Evolutionary conservation across 23 tunicate genomes (phyloP).

Genomic region (Phallusia fumigata): DNA sequence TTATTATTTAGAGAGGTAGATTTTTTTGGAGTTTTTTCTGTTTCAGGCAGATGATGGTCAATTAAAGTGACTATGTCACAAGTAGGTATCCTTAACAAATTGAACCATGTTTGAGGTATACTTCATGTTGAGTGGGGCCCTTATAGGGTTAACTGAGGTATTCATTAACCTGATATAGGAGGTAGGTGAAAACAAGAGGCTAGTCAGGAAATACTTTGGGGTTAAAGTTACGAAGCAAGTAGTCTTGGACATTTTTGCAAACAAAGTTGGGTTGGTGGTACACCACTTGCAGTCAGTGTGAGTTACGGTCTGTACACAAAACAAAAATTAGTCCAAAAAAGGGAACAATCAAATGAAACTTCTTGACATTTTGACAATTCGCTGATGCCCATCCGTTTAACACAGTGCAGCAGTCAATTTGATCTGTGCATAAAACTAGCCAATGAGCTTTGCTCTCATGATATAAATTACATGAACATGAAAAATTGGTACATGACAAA

Average conservation of each 20-base stretch:
- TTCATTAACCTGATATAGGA: constrained; percentile 4
- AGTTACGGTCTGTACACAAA: not conserved
- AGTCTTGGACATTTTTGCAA: constrained; percentile 1
- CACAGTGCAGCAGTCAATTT: constrained; percentile 2
- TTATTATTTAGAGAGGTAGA: not conserved
- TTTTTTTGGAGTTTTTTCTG: not conserved
- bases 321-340: not conserved
- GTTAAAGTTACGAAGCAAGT: not conserved
- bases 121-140: not conserved
- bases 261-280: not conserved
- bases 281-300: not conserved
- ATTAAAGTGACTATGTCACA: not conserved
- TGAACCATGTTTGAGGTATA: not conserved
- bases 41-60: not conserved
- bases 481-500: too few relatives aligned
- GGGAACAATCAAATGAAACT: not conserved
- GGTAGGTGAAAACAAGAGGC: constrained; percentile 1
- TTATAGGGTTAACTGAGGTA: constrained; percentile 1
- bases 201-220: not conserved
- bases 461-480: not conserved
- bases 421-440: not conserved
- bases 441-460: not conserved
- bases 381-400: not conserved
- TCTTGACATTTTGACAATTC: not conserved
- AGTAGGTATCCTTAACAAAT: not conserved